These are phyloP conservation scores for Zootoca vivipara DNA, from an alignment of 2,113 vertebrate genomes.

Conservation along the genomic window DNA sequence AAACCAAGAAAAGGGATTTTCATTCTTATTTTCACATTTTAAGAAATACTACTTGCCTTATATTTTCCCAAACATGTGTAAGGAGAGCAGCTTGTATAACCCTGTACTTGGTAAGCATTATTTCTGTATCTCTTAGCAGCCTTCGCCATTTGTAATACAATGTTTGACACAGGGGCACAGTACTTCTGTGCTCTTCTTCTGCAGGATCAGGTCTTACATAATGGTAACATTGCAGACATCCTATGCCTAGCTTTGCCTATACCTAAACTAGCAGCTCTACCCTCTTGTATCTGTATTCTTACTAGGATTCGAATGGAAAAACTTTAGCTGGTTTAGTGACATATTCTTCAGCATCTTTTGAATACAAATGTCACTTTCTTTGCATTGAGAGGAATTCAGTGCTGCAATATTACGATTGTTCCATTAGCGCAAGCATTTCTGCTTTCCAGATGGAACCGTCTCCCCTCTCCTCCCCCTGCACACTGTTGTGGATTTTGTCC, in stretches of 20 bases:
- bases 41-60: conserved; percentile 98
- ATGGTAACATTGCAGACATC: background rate
- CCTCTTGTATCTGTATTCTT: background rate
- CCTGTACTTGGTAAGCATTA: conserved; percentile 90
- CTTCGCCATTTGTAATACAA: background rate
- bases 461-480: no score
- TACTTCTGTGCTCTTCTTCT: background rate
- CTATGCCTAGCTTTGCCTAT: background rate
- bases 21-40: conserved; percentile 97
- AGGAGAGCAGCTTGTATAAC: conserved; percentile 94
- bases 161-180: background rate
- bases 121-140: background rate
- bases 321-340: background rate
- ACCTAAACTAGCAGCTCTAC: background rate
- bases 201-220: background rate
- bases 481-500: no score
- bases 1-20: conserved; percentile 98
- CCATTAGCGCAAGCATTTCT: no score
- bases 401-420: no score
- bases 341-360: background rate
- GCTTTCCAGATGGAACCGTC: no score
- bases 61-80: conserved; percentile 97
- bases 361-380: no score
- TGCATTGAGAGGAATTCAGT: background rate
- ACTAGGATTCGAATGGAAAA: background rate